Conservation (phyloP, 2,113 vertebrate species). For the Epinephelus fuscoguttatus region DNA sequence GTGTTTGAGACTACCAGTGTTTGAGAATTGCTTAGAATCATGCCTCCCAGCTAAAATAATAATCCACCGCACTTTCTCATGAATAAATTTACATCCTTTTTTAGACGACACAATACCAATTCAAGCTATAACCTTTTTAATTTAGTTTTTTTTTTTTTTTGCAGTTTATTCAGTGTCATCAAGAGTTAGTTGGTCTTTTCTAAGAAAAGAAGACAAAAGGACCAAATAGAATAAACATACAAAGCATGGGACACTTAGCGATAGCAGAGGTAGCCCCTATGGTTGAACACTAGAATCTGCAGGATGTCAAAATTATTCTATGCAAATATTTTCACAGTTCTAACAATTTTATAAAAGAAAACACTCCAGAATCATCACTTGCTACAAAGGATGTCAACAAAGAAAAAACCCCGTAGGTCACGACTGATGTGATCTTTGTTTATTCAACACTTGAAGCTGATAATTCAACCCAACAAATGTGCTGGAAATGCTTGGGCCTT, state of each 20-base stretch:
- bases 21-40: constrained; percentile 23
- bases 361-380: background rate
- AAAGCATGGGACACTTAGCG: background rate
- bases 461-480: background rate
- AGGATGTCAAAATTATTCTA: background rate
- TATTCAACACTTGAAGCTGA: background rate
- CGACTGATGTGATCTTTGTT: background rate
- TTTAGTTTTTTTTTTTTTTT: background rate
- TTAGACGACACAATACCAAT: constrained; percentile 24
- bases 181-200: background rate
- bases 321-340: background rate
- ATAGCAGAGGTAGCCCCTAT: background rate
- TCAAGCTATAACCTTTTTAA: constrained; percentile 25
- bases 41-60: constrained; percentile 60
- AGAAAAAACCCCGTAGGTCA: background rate
- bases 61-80: constrained; percentile 63
- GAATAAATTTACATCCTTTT: constrained; percentile 72
- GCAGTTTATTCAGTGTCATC: constrained; percentile 23
- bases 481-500: background rate
- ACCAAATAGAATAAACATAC: background rate
- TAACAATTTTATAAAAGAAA: background rate
- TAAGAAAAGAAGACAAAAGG: background rate
- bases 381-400: background rate
- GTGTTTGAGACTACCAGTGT: constrained; percentile 38
- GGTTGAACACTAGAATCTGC: background rate